Evolutionary conservation across 2,113 vertebrate species (phyloP), one percentile per base, ranked within the genome.

Genomic region (Tetrax tetrax): DNA sequence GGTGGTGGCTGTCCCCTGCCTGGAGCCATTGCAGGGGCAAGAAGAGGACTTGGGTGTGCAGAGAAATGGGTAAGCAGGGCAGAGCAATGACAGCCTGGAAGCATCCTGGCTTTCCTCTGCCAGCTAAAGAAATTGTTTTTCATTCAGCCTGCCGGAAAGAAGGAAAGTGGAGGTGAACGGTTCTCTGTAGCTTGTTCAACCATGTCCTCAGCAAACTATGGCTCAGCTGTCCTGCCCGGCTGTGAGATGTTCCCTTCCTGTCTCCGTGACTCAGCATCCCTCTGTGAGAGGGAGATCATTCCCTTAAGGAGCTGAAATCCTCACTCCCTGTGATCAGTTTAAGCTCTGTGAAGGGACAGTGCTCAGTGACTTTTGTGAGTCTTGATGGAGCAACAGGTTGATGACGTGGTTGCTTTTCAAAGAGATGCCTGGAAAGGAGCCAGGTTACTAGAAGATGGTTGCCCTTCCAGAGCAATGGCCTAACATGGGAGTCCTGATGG

Each of bases 211-310:
- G 29, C 0, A 22, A 81, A 54, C 27, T 12, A 11, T 13, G 37
- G 22, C 37, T 8, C 76, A 33, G 17, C 3, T 53, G 50, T 54
- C 35, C 48, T 84, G 43, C 17, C 33, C 2, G 1, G 51, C 77
- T 9, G 1, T 51, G 17, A 35, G 20, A 68, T 2, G 9, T 51
- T 53, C 5, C 6, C 9, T 12, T 90, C 22, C 68, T 78, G 27
- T n/a, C 15, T 74, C 31, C 3, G 3, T 1, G 3, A 66, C 48
- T 60, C 64, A 63, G 18, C 1, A 0, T 54, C n/a, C 15, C 14
- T 54, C 37, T 75, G 37, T 6, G 14, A 89, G 53, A 91, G 54
- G 53, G 35, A 87, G 9, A 66, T n/a, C 3, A 9, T 51, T 80
- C 14, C 20, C 10, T 4, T 15, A 16, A 12, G 8, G 28, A 75